Evolutionary conservation across 2,888 invertebrate genomes (phyloP).

Genomic region (Spilarctia lutea): DNA sequence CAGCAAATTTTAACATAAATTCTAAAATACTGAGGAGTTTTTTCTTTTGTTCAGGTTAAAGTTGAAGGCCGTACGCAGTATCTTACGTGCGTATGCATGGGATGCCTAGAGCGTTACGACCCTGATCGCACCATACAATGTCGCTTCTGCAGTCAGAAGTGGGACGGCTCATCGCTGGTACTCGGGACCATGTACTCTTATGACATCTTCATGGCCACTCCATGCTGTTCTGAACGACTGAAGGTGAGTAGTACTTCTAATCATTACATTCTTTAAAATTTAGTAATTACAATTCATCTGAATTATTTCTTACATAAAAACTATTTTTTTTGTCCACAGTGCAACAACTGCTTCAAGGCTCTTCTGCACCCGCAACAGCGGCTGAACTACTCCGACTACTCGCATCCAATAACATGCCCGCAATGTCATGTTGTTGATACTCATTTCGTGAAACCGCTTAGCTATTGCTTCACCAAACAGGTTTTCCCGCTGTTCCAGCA

Average conservation of each 20-base stretch:
- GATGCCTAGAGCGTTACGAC: slow-evolving; percentile 94
- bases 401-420: slow-evolving; percentile 96
- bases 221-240: slow-evolving; percentile 97
- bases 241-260: slow-evolving; percentile 87
- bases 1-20: not conserved
- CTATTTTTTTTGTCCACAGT: slow-evolving; percentile 86
- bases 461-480: slow-evolving; percentile 93
- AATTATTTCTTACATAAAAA: not conserved
- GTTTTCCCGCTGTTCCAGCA: slow-evolving; percentile 89
- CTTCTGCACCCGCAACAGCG: slow-evolving; percentile 95
- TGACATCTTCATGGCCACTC: slow-evolving; percentile 98
- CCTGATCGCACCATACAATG: slow-evolving; percentile 92
- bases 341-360: slow-evolving; percentile 96
- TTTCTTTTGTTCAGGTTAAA: slow-evolving; percentile 89
- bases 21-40: not conserved
- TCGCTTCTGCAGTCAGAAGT: slow-evolving; percentile 93
- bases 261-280: not conserved
- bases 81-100: slow-evolving; percentile 98
- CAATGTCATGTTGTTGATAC: slow-evolving; percentile 96
- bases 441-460: slow-evolving; percentile 97
- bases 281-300: not conserved
- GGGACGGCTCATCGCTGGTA: slow-evolving; percentile 97
- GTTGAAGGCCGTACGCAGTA: slow-evolving; percentile 96
- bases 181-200: slow-evolving; percentile 99
- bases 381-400: slow-evolving; percentile 97